These are phyloP conservation scores for Cydia fagiglandana DNA, from an alignment of 1,140 invertebrate species.

Conservation along the genomic window DNA sequence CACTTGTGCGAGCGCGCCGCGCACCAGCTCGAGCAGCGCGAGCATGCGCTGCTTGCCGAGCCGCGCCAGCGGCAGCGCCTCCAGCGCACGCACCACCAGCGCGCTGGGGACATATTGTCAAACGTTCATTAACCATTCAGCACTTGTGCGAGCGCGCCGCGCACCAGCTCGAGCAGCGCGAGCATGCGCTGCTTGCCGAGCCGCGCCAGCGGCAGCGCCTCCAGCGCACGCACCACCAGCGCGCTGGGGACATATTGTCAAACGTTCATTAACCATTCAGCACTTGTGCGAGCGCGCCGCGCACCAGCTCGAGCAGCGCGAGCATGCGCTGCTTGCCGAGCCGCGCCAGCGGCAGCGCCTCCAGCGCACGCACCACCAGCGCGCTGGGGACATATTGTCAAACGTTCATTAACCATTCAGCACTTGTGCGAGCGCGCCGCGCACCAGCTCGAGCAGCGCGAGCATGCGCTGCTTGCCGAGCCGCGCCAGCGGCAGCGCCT, in stretches of 20 bases:
- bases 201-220: conserved; percentile 84
- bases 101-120: conserved; percentile 53
- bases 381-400: conserved; percentile 53
- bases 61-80: conserved; percentile 84
- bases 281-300: conserved; percentile 88
- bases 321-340: conserved; percentile 92
- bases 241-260: conserved; percentile 53
- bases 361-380: conserved; percentile 81
- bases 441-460: conserved; percentile 91
- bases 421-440: conserved; percentile 88
- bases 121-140: too few relatives aligned
- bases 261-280: too few relatives aligned
- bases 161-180: conserved; percentile 91
- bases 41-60: conserved; percentile 92
- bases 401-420: too few relatives aligned
- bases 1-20: conserved; percentile 88
- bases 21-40: conserved; percentile 91
- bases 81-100: conserved; percentile 81
- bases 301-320: conserved; percentile 91
- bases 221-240: conserved; percentile 81
- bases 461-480: conserved; percentile 92
- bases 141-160: conserved; percentile 88
- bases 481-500: conserved; percentile 84
- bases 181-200: conserved; percentile 92
- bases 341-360: conserved; percentile 84